phyloP scores from a whole-genome alignment of 2,113 vertebrate genomes.

The Panthera leo region DNA sequence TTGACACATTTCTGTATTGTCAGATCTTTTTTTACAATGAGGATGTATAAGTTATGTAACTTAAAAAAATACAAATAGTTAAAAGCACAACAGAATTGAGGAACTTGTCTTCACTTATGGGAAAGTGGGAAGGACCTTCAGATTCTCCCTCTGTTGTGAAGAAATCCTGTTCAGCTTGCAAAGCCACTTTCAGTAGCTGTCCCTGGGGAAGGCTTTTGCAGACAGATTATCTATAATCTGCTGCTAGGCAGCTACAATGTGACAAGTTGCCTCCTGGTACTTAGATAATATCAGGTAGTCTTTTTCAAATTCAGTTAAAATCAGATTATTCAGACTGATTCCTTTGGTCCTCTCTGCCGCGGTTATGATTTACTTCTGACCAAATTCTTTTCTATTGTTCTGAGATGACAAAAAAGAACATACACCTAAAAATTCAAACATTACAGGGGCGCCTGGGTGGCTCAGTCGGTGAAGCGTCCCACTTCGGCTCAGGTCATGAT shows the following conservation, averaged over 20 bases:
- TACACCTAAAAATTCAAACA: background rate
- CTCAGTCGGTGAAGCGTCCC: too few species aligned
- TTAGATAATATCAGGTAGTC: background rate
- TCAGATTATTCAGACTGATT: background rate
- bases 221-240: background rate
- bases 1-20: background rate
- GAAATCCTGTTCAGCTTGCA: background rate
- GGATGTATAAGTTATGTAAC: background rate
- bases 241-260: background rate
- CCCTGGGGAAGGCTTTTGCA: background rate
- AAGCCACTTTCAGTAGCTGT: background rate
- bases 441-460: too few species aligned
- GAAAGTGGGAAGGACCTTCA: background rate
- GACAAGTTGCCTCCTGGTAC: background rate
- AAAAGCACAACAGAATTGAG: background rate
- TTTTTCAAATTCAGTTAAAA: slow-evolving; percentile 42
- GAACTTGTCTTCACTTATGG: background rate
- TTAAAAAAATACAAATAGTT: background rate
- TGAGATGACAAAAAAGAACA: background rate
- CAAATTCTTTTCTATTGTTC: background rate
- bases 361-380: background rate
- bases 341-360: background rate
- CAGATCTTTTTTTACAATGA: background rate
- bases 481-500: too few species aligned
- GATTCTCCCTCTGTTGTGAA: background rate